Conservation (phyloP, 2,797 vertebrate species). For the Hypotaenidia philippensis region DNA sequence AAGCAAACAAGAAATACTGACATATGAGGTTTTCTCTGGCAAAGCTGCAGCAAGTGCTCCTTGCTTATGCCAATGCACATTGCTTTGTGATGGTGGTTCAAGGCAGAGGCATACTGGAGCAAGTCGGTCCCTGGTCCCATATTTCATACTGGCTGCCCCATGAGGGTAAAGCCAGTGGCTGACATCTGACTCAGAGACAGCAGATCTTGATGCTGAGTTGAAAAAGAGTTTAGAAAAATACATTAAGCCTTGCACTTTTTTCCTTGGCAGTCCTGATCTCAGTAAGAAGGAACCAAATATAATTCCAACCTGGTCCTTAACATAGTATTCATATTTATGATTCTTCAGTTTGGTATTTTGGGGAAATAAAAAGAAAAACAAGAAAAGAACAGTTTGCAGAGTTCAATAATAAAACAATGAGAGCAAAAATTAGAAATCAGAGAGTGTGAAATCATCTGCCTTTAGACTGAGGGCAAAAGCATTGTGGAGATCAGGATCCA, state of each 20-base stretch:
- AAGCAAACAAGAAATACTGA: not conserved
- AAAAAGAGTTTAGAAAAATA: not conserved
- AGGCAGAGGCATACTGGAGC: rapidly evolving
- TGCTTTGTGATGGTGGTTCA: not conserved
- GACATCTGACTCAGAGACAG: not conserved
- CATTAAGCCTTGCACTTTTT: not conserved
- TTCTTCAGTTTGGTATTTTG: not conserved
- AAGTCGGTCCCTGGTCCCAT: not conserved
- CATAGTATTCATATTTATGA: not conserved
- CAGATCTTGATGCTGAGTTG: not conserved
- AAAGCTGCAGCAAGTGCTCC: not conserved
- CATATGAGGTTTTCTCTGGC: not conserved
- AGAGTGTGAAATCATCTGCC: not conserved
- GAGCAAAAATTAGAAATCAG: not conserved
- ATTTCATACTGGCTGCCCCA: not conserved
- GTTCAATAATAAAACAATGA: not conserved
- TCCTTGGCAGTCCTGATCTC: not conserved
- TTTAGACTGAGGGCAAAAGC: not conserved
- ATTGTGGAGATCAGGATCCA: not conserved
- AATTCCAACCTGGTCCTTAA: not conserved
- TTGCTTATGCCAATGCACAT: too few species aligned
- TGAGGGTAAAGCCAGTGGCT: not conserved
- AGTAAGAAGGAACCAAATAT: not conserved
- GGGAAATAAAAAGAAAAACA: not conserved
- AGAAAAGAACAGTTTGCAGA: not conserved